Base-by-base conservation (phyloP, 2,797 vertebrate genomes). In the Morus bassanus region DNA sequence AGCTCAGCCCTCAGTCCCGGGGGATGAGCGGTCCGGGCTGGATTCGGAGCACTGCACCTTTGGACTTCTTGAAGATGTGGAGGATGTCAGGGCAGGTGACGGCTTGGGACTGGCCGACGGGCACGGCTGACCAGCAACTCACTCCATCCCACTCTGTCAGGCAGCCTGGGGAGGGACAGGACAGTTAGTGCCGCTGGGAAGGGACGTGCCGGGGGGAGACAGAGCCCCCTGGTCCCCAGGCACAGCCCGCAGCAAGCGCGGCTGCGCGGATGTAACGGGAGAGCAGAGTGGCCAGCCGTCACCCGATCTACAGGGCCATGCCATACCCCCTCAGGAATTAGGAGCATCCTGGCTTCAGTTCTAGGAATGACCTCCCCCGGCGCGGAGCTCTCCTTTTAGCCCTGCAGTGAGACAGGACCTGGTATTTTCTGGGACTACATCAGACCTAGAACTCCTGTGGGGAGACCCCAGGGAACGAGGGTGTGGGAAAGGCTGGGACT, bases 81-180 rank as follows among this genome's bases (percentile, higher is more conserved):
- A 69, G 95, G 60, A 88, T 82, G 60, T 91, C 50, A 4, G 97
- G 97, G 69, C 98, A 98, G 82, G 77, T 2, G 27, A 97, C 41
- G 0, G 92, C 95, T n/a, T 74, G 70, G 50, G 76, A 84, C 54
- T 96, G 94, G 54, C 97, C 97, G 0, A 88, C 27, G 3, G 93
- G 87, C 56, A 92, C 57, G 5, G 95, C 73, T 0, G 88, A 68
- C 98, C 98, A 98, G 86, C 98, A 97, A 85, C 92, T 97, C 64
- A 98, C 82, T 33, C 97, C 97, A 3, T 98, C 98, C 98, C 98
- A 98, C 85, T 97, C 95, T 0, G 89, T 93, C n/a, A 5, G 69
- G 89, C 98, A 98, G 72, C 95, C 97, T 98, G 79, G 35, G 74
- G 75, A 70, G 37, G 48, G 76, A 77, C 1, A 3, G 63, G 35